Conservation (phyloP, 2,888 invertebrate genomes). For the Willowsia nigromaculata region DNA sequence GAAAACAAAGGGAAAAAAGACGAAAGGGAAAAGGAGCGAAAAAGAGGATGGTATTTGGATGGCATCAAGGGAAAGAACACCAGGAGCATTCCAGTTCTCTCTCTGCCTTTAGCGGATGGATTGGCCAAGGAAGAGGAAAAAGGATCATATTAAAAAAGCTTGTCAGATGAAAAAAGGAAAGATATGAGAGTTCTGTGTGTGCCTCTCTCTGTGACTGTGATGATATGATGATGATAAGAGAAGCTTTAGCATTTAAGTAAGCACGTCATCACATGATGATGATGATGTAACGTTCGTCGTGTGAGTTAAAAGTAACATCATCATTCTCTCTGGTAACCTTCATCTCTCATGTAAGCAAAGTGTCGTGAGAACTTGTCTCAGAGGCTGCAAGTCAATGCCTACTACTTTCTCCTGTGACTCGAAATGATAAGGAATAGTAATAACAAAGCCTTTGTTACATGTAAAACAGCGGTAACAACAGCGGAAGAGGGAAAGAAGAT, state of each 20-base stretch:
- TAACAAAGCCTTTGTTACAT: background rate
- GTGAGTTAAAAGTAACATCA: background rate
- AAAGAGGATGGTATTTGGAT: constrained; percentile 1
- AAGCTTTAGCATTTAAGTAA: background rate
- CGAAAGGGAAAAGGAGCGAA: background rate
- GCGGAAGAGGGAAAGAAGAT: background rate
- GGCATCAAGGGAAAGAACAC: background rate
- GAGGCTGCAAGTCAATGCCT: background rate
- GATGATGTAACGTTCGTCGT: background rate
- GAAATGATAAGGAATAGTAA: background rate
- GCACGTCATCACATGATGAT: background rate
- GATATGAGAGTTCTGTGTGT: too few relatives aligned
- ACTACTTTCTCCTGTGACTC: background rate
- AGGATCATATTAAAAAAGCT: constrained; percentile 21
- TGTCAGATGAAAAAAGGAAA: background rate
- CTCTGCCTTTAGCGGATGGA: background rate
- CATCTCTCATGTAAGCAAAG: too few relatives aligned
- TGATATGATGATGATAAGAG: background rate
- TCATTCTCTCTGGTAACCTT: too few relatives aligned
- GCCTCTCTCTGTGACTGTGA: background rate
- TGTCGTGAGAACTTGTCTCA: background rate
- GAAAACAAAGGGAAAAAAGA: constrained; percentile 14
- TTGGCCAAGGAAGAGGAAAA: background rate
- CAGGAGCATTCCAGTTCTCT: background rate
- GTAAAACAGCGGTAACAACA: background rate